phyloP scores from a whole-genome alignment of 2,797 vertebrate species.

The Pseudochirops corinnae region DNA sequence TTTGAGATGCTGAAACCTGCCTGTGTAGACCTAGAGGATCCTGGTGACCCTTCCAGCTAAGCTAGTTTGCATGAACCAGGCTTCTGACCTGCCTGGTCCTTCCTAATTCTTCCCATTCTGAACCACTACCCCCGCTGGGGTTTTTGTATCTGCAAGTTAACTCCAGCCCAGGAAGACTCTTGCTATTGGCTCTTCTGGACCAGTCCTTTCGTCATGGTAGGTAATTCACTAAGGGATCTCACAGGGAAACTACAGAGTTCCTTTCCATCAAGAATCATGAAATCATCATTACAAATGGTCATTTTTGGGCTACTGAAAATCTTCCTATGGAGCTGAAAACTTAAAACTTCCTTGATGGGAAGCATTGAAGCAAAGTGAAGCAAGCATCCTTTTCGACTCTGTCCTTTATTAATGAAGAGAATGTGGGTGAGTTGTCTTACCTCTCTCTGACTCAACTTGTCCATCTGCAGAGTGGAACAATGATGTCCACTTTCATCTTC shows the following conservation, averaged over 20 bases:
- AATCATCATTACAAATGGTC: not conserved
- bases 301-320: not conserved
- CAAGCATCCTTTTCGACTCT: not conserved
- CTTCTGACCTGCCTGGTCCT: not conserved
- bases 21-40: not conserved
- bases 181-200: not conserved
- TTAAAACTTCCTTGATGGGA: not conserved
- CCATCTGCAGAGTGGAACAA: not conserved
- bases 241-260: not conserved
- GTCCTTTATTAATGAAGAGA: accelerated
- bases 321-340: not conserved
- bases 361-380: not conserved
- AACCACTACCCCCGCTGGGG: not conserved
- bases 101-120: not conserved
- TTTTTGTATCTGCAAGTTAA: not conserved
- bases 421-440: accelerated
- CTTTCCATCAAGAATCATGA: not conserved
- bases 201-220: not conserved
- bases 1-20: not conserved
- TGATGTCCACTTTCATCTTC: not conserved
- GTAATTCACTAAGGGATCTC: not conserved
- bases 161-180: not conserved
- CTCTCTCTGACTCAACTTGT: conserved; percentile 12
- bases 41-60: not conserved
- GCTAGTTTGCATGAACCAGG: not conserved